These are phyloP conservation scores for Crotalus tigris DNA, from an alignment of 2,113 vertebrate species.

Conservation along the genomic window DNA sequence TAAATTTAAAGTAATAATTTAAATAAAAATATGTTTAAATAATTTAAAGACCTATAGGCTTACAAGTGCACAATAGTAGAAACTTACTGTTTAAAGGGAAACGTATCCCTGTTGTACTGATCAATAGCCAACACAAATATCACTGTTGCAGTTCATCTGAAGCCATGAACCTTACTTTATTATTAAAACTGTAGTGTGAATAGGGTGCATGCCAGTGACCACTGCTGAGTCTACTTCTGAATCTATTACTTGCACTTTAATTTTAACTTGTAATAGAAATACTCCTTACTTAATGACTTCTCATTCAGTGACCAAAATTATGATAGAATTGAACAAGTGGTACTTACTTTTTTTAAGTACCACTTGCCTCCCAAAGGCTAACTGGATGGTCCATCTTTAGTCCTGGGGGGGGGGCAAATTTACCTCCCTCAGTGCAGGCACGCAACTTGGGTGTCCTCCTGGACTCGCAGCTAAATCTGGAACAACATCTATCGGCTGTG, in stretches of 20 bases:
- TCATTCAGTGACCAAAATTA: background rate
- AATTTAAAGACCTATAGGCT: background rate
- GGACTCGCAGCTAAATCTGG: too few species aligned
- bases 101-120: background rate
- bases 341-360: too few species aligned
- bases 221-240: too few species aligned
- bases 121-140: background rate
- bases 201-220: background rate
- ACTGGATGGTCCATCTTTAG: too few species aligned
- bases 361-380: too few species aligned
- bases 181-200: background rate
- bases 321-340: background rate
- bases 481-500: too few species aligned
- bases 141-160: background rate
- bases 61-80: background rate
- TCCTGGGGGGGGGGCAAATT: too few species aligned
- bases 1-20: too few species aligned
- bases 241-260: too few species aligned
- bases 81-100: background rate
- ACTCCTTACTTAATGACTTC: background rate
- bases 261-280: background rate
- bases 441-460: too few species aligned
- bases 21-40: too few species aligned
- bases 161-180: background rate
- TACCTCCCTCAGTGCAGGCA: too few species aligned